Base-by-base conservation (phyloP, 2,797 vertebrate genomes). In the Ceryle rudis region DNA sequence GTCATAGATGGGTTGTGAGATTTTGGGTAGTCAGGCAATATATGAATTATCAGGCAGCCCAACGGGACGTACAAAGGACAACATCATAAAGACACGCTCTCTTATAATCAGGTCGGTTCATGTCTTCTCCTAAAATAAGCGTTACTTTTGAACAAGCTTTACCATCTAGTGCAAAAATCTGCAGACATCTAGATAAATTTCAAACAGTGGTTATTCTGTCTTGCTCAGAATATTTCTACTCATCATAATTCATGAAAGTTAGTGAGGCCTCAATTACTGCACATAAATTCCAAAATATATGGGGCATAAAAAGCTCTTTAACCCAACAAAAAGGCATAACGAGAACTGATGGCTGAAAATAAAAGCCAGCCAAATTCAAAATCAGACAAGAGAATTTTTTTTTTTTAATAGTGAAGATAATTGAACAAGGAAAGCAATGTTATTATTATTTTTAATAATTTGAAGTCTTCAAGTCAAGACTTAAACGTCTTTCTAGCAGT, bases 251-350 rank as follows among this genome's bases (percentile, higher is more conserved):
- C 42, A 77, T 12, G 35, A 69, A 70, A 77, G 41, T 88, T 82
- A 74, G 67, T 60, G 51, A 93, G 66, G 39, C 35, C 72, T 89
- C 89, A 92, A 78, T 90, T 90, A 77, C 57, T 62, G 65, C 41
- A 58, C 42, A 83, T 28, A 74, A 93, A 89, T 81, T 46, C 65
- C 57, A 86, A 84, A 73, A 61, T 80, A 83, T 71, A 71, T 79
- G 86, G 77, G 83, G 65, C 65, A 92, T 70, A 62, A 54, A 89
- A 88, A 95, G 39, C 78, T 88, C 86, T 83, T 67, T 70, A 66
- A 94, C 51, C 46, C 86, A 92, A 90, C 82, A 80, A 90, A 92
- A 90, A 83, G 73, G 29, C 73, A n/a, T 60, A 86, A 77, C 54
- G 70, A 90, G 77, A 83, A 88, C 18, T 51, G 62, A 51, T 35